Conservation (phyloP, 1,140 invertebrate species). For the Formica selysi region DNA sequence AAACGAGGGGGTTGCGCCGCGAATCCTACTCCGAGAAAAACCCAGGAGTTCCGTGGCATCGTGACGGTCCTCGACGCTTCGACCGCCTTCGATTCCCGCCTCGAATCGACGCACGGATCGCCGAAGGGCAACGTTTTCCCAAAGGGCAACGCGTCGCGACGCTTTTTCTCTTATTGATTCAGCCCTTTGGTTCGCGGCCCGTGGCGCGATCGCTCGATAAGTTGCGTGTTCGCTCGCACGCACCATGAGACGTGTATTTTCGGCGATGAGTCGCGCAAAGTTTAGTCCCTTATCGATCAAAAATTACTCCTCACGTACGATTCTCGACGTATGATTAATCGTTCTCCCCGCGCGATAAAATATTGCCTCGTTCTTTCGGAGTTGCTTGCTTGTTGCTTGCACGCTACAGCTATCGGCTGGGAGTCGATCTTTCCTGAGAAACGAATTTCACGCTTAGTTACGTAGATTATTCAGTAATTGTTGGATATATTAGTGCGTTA, state of each 20-base stretch:
- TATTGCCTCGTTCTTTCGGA: not conserved
- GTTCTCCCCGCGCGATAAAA: not conserved
- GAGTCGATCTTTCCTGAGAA: conserved; percentile 19
- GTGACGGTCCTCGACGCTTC: not conserved
- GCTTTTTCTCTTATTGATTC: conserved; percentile 62
- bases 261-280: not conserved
- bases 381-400: conserved; percentile 52
- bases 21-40: not conserved
- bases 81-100: conserved; percentile 1
- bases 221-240: conserved; percentile 43
- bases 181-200: conserved; percentile 45
- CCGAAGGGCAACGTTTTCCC: not conserved
- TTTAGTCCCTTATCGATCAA: not conserved
- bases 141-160: conserved; percentile 40
- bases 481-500: not conserved
- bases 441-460: conserved; percentile 42
- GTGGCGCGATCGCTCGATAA: conserved; percentile 56
- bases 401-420: not conserved
- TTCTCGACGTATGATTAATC: not conserved
- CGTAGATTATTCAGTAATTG: conserved; percentile 46
- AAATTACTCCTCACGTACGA: conserved; percentile 12
- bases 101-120: not conserved
- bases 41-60: conserved; percentile 14
- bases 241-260: conserved; percentile 35
- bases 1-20: conserved; percentile 16